phyloP scores from a whole-genome alignment of 2,113 vertebrate species.

The Penelope pileata region DNA sequence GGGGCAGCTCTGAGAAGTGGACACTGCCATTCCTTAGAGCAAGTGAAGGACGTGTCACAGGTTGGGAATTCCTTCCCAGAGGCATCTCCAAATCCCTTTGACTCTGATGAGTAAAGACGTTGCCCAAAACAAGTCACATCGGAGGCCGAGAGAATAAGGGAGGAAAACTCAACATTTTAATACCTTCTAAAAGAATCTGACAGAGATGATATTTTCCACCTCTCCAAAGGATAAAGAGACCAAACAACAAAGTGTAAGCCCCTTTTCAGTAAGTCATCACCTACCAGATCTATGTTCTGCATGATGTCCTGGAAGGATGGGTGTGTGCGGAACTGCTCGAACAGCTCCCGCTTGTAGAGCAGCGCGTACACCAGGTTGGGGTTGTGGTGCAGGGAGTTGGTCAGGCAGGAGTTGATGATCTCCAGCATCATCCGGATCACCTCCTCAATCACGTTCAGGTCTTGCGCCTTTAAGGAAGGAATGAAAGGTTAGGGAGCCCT shows the following conservation, averaged over 20 bases:
- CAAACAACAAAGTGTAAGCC: fast-evolving
- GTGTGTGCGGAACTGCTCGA: conserved; percentile 94
- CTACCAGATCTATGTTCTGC: conserved; percentile 97
- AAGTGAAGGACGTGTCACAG: background rate
- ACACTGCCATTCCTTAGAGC: fast-evolving
- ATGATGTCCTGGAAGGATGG: conserved; percentile 99
- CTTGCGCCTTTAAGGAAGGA: conserved; percentile 86
- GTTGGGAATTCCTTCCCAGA: background rate
- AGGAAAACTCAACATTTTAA: background rate
- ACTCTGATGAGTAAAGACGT: background rate
- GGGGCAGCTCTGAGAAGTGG: background rate
- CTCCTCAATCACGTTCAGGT: conserved; percentile 96
- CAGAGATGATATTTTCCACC: background rate
- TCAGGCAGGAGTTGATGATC: conserved; percentile 97
- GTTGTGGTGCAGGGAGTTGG: conserved; percentile 95
- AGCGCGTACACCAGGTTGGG: conserved; percentile 95
- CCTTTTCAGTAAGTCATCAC: background rate
- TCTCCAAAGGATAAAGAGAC: background rate
- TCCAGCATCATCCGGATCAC: conserved; percentile 99
- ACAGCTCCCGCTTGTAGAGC: conserved; percentile 97
- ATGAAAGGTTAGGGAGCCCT: background rate
- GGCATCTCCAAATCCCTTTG: background rate
- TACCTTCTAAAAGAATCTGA: background rate
- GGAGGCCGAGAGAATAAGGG: background rate
- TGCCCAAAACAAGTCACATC: background rate